Base-by-base conservation (phyloP, 2,888 invertebrate genomes). In the Salticus scenicus region DNA sequence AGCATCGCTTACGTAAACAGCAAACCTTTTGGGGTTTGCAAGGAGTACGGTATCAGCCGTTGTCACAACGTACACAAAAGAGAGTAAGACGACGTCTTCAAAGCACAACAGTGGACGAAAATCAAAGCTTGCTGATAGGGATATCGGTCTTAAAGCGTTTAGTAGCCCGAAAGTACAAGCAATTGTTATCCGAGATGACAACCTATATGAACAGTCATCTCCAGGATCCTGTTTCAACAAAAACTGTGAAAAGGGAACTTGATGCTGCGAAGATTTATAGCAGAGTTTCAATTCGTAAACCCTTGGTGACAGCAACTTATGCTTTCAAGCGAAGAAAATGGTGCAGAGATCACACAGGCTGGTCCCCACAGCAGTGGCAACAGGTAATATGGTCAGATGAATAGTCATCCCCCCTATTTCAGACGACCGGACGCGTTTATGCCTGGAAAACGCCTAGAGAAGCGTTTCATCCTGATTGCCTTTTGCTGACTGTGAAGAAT, bases 401-500 rank as follows among this genome's bases (percentile, higher is more conserved):
- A 64, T 64, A 8, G 28, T 7, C 64, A 64, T 28, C 28, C 64
- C 24, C 7, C 24, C 24, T 64, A 64, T 64, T 66, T 30, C n/a
- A n/a, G n/a, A n/a, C n/a, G 27, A 69, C 37, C 20, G 33, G 33
- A 10, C n/a, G 67, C 20, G 64, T 64, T 64, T 64, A 17, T 70
- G 51, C 37, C 69, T 71, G 70, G 70, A 41, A 42, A 71, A 71
- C 27, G 70, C 70, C 70, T 14, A 42, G 27, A 71, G 70, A 71
- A 71, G 70, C 27, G 42, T 71, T 71, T 41, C 0, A 41, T 71
- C 70, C 42, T 71, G 70, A 42, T 0, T 71, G 70, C 42, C 42
- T 71, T 27, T 71, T 71, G 42, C 70, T 33, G 70, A 71, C 70
- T 71, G 70, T 71, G 70, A 71, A 71, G 70, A 27, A 71, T 71